Evolutionary conservation across 1,140 invertebrate species (phyloP).

Genomic region (Hyles vespertilio): DNA sequence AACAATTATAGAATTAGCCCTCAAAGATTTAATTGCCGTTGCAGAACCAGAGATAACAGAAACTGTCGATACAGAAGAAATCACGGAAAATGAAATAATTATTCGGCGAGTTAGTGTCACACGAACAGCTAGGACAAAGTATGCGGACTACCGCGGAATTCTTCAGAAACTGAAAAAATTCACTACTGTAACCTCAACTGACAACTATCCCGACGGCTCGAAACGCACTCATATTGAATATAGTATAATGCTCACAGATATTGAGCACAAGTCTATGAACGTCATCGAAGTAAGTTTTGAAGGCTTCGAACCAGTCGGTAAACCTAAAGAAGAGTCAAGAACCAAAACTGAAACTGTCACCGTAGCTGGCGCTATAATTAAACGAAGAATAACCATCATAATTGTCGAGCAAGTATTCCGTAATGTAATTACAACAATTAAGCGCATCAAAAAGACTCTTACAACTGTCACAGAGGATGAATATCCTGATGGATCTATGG

Average conservation of each 20-base stretch:
- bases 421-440: conserved; percentile 36
- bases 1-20: conserved; percentile 35
- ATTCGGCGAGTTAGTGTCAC: conserved; percentile 43
- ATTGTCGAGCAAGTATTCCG: conserved; percentile 45
- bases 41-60: conserved; percentile 41
- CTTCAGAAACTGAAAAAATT: conserved; percentile 55
- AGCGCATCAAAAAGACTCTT: conserved; percentile 56
- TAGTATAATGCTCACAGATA: conserved; percentile 37
- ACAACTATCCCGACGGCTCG: conserved; percentile 53
- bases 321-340: conserved; percentile 42
- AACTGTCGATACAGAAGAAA: conserved; percentile 29
- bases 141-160: conserved; percentile 33
- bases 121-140: conserved; percentile 41
- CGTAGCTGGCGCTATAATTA: conserved; percentile 47
- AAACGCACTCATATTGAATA: conserved; percentile 35
- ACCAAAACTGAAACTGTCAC: conserved; percentile 42
- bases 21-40: conserved; percentile 29
- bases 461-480: conserved; percentile 62
- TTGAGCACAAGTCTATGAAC: conserved; percentile 26
- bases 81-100: conserved; percentile 35
- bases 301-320: conserved; percentile 40
- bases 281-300: conserved; percentile 40
- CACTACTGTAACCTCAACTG: conserved; percentile 48
- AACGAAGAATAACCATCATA: conserved; percentile 52
- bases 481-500: conserved; percentile 60